Base-by-base conservation (phyloP, 2,113 vertebrate species). In the Aegithalos caudatus region DNA sequence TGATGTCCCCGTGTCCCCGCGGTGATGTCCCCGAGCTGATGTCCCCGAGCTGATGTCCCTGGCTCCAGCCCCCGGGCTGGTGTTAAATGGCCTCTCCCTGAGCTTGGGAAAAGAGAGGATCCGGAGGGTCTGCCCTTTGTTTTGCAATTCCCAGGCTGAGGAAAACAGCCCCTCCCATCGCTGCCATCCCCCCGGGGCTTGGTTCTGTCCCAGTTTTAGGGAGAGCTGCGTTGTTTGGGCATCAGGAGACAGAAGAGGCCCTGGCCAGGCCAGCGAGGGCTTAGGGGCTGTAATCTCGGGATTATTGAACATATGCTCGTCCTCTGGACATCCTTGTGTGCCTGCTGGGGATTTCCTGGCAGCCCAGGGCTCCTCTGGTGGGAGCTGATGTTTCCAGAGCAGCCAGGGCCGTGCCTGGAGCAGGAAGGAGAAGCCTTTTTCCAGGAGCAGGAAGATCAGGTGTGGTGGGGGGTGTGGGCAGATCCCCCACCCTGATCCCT, bases 291-390 rank as follows among this genome's bases (percentile, higher is more conserved):
- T 95, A 90, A 92, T 91, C 90, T 21, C 12, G 3, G 79, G 85
- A 91, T 93, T 91, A 96, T 88, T 57, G 47, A 95, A 58, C 91
- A 77, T 80, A 70, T 45, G 71, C 44, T 95, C 4, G 2, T 92
- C 85, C 95, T 94, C 66, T 70, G 38, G 87, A 19, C 85, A 71
- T 81, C 87, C 81, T 64, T n/a, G 45, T 51, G 1, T 67, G 57
- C 60, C 78, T 90, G 66, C 94, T 38, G 71, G 50, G 53, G 85
- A 29, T 80, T 76, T 78, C 21, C 72, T 62, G 70, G 64, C 1
- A 1, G 51, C 64, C 82, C 37, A 14, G n/a, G 24, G 25, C 14
- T 10, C 16, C n/a, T 48, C 19, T 6, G 33, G 14, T 9, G 42
- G 61, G 69, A 71, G 38, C 61, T 73, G 78, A 24, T 53, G 25